Evolutionary conservation across 2,113 vertebrate species (phyloP), one percentile per base, ranked within the genome.

Genomic region (Mastomys natalensis): DNA sequence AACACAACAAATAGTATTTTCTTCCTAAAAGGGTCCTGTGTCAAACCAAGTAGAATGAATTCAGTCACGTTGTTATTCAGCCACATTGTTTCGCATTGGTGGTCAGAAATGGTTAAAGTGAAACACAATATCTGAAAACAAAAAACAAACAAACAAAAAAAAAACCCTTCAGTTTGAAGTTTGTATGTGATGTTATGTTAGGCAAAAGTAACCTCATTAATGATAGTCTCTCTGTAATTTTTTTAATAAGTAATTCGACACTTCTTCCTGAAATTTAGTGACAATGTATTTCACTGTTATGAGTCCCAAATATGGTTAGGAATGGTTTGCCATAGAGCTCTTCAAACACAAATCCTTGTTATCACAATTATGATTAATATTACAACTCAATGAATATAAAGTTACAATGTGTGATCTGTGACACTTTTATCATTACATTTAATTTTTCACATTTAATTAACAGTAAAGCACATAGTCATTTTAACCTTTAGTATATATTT

Each of bases 21-120:
- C 66, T 92, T 92, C 31, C 66, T 55, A 43, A 84, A 37, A 34
- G 53, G 78, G 73, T 92, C 90, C 34, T 92, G 78, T 73, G 90
- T 84, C 53, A 84, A 60, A 9, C 90, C 90, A 73, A 92, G 90
- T 64, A 90, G 58, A 90, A 90, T 90, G 21, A 90, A 90, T 3
- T 90, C 88, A 24, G 88, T 77, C 55, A 90, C 80, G 29, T 85
- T 92, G 55, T 74, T 62, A 12, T n/a, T 62, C 53, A 85, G 55
- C 12, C 58, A 45, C 90, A 92, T 92, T 45, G 3, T n/a, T 92
- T 73, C 80, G n/a, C 66, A 48, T 73, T 31, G 58, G n/a, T 31
- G n/a, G 8, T 78, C 26, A 45, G 26, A 89, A 60, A n/a, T 58
- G 3, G n/a, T 34, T 31, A 45, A 12, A 21, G 58, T 45, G 26